Conservation (phyloP, 2,888 invertebrate species). For the Anaspis maculata region DNA sequence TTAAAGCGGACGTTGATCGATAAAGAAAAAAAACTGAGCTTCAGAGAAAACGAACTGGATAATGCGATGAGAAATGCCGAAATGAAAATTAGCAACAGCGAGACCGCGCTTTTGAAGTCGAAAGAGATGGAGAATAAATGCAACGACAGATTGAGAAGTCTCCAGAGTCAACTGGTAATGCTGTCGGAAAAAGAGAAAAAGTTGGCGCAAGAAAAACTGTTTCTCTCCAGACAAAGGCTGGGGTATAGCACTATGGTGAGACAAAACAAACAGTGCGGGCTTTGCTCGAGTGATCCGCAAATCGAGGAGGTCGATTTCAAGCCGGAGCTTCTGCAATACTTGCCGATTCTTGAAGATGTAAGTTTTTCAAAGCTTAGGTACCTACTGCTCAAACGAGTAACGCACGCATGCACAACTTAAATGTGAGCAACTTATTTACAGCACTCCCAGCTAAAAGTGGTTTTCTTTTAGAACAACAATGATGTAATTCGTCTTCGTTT, state of each 20-base stretch:
- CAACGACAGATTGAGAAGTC: conserved; percentile 49
- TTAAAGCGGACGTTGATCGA: conserved; percentile 32
- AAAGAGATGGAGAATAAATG: conserved; percentile 43
- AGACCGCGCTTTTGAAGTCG: conserved; percentile 41
- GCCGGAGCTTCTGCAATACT: conserved; percentile 2
- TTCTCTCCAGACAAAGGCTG: conserved; percentile 50
- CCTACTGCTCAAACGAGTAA: too few relatives aligned
- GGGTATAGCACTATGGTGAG: conserved; percentile 48
- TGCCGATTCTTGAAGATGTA: conserved; percentile 5
- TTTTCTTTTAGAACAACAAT: too few relatives aligned
- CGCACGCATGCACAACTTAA: too few relatives aligned
- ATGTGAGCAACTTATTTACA: too few relatives aligned
- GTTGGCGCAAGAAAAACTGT: conserved; percentile 53
- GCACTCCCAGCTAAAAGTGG: too few relatives aligned
- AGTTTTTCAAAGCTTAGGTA: too few relatives aligned
- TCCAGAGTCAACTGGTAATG: conserved; percentile 50
- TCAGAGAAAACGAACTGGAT: conserved; percentile 35
- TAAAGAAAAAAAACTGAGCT: conserved; percentile 26
- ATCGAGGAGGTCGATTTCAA: conserved; percentile 6
- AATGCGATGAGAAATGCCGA: conserved; percentile 39
- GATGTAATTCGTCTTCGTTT: too few relatives aligned
- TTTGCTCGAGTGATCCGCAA: conserved; percentile 28
- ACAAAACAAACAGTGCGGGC: conserved; percentile 37
- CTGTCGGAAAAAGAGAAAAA: conserved; percentile 51
- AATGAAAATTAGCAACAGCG: conserved; percentile 48